phyloP scores from a whole-genome alignment of 2,113 vertebrate species.

The Protobothrops flavoviridis region DNA sequence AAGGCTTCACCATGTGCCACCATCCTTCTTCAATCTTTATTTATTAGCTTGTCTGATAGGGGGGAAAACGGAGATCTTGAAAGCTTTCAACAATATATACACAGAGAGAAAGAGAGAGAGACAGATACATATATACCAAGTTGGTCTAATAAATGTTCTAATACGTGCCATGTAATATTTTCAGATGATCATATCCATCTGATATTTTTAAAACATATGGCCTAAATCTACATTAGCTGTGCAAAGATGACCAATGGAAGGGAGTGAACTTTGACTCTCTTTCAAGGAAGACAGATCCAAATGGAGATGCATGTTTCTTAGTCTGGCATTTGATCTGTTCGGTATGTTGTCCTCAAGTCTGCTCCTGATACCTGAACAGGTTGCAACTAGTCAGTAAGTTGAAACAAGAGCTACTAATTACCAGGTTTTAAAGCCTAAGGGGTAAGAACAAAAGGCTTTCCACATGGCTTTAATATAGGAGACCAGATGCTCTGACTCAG shows the following conservation, averaged over 20 bases:
- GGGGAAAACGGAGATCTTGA: neutral
- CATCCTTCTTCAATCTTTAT: neutral
- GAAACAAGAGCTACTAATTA: conserved; percentile 29
- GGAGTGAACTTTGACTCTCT: neutral
- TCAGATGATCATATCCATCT: neutral
- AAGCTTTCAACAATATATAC: neutral
- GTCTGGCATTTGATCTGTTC: neutral
- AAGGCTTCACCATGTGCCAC: neutral
- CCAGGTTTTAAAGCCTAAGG: conserved; percentile 4
- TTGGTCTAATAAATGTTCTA: neutral
- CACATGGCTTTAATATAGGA: conserved; percentile 4
- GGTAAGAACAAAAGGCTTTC: conserved; percentile 19
- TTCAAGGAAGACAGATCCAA: neutral
- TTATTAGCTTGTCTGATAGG: neutral
- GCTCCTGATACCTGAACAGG: conserved; percentile 7
- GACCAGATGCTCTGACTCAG: conserved; percentile 27
- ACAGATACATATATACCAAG: neutral
- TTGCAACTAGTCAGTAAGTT: conserved; percentile 29
- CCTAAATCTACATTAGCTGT: neutral
- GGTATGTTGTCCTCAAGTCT: conserved; percentile 4
- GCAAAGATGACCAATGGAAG: neutral
- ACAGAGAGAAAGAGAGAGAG: neutral
- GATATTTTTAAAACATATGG: neutral
- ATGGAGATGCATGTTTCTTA: neutral
- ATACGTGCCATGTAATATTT: neutral